These are phyloP conservation scores for Penaeus indicus DNA, from an alignment of 1,140 invertebrate genomes.

Conservation along the genomic window DNA sequence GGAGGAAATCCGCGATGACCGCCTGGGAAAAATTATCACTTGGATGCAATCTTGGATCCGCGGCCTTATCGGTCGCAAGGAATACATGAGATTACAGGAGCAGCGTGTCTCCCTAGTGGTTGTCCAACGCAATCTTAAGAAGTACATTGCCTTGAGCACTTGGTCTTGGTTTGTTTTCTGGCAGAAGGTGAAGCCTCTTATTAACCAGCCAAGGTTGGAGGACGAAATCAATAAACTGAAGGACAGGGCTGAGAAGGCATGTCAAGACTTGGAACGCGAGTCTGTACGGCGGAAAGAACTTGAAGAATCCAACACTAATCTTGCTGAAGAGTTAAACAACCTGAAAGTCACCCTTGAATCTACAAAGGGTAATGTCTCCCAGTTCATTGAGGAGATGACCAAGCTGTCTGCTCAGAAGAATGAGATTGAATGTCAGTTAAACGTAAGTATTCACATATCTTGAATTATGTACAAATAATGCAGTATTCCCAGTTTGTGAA, in stretches of 20 bases:
- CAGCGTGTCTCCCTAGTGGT: constrained; percentile 95
- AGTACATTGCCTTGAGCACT: constrained; percentile 96
- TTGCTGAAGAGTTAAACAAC: constrained; percentile 73
- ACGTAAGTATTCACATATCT: constrained; percentile 67
- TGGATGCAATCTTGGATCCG: constrained; percentile 98
- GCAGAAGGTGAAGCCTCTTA: constrained; percentile 97
- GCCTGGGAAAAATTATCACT: constrained; percentile 96
- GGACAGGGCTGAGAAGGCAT: constrained; percentile 86
- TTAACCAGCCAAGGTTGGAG: constrained; percentile 97
- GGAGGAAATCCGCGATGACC: constrained; percentile 49
- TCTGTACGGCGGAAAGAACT: constrained; percentile 76
- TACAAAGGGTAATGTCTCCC: constrained; percentile 71
- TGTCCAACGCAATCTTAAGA: constrained; percentile 98
- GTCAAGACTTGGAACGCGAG: constrained; percentile 79
- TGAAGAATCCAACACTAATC: constrained; percentile 74
- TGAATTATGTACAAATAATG: neutral
- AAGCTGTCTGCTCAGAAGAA: constrained; percentile 76
- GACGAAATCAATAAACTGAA: constrained; percentile 86
- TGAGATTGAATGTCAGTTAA: constrained; percentile 74
- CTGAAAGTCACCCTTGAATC: constrained; percentile 75
- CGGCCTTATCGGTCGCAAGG: constrained; percentile 84
- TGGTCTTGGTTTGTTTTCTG: constrained; percentile 99
- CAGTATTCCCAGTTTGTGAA: neutral
- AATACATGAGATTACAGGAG: constrained; percentile 97
- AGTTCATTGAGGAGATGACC: constrained; percentile 74